Evolutionary conservation across 2,113 vertebrate species (phyloP).

Genomic region (Alligator sinensis): DNA sequence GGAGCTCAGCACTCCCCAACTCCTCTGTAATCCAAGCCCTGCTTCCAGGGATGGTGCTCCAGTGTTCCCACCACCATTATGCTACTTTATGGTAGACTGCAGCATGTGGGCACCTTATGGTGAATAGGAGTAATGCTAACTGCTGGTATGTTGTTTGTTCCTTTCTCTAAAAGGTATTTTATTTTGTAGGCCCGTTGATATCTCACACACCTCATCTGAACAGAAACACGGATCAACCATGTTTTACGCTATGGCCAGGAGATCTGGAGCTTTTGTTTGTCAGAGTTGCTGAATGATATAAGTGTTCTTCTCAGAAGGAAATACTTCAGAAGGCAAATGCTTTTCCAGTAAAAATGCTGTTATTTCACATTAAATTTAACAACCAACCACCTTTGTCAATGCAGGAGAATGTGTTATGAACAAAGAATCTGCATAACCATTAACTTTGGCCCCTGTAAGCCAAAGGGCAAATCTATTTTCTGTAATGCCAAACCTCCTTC

Average conservation of each 20-base stretch:
- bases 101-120: neutral
- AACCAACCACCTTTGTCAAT: constrained; percentile 49
- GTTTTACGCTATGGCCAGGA: neutral
- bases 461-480: constrained; percentile 63
- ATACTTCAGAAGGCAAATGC: neutral
- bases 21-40: too few relatives aligned
- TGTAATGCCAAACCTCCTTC: constrained; percentile 28
- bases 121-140: neutral
- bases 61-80: too few relatives aligned
- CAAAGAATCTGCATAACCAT: constrained; percentile 64
- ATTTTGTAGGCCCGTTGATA: neutral
- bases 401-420: constrained; percentile 30
- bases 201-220: neutral
- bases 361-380: constrained; percentile 49
- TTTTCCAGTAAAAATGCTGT: neutral
- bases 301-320: accelerated
- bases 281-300: neutral
- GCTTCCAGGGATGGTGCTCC: too few relatives aligned
- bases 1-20: too few relatives aligned
- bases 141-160: neutral
- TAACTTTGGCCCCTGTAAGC: constrained; percentile 51
- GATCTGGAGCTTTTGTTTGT: neutral
- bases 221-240: neutral
- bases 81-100: too few relatives aligned
- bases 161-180: neutral